A percentile compares a stretch with the other conserved stretches of the same genome.
Conservation (phyloP, 2,797 vertebrate genomes). For the Chromobotia macracanthus region DNA sequence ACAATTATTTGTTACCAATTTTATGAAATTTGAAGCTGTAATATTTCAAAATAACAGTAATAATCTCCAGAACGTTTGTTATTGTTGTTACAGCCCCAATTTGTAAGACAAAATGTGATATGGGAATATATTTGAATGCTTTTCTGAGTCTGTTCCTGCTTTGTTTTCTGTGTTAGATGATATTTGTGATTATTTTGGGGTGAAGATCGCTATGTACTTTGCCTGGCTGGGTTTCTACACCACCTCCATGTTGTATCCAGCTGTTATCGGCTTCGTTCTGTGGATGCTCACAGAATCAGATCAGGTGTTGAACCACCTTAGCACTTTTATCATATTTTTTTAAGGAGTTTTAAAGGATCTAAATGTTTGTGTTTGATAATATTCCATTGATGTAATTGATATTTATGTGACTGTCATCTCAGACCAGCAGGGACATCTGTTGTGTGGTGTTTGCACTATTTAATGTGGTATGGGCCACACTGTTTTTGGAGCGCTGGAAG, state of each 20-base stretch:
- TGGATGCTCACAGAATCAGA: constrained; percentile 93
- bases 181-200: constrained; percentile 96
- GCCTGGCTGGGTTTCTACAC: constrained; percentile 98
- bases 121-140: background rate
- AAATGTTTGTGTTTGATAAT: too few species aligned
- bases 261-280: constrained; percentile 91
- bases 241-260: constrained; percentile 95
- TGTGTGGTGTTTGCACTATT: constrained; percentile 96
- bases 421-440: constrained; percentile 96
- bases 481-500: constrained; percentile 97
- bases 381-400: background rate
- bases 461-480: constrained; percentile 95
- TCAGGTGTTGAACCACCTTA: constrained; percentile 80
- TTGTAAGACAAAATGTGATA: background rate
- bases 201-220: constrained; percentile 98
- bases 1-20: background rate
- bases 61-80: too few species aligned
- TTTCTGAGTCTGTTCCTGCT: background rate
- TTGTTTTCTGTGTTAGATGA: constrained; percentile 79
- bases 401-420: constrained; percentile 27
- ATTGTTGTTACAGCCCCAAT: too few species aligned
- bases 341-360: background rate
- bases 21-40: too few species aligned
- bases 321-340: background rate
- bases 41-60: background rate